Percentiles rank a stretch among this genome's conserved stretches.
Conservation (phyloP, 2,797 vertebrate species). For the Sylvia borin region DNA sequence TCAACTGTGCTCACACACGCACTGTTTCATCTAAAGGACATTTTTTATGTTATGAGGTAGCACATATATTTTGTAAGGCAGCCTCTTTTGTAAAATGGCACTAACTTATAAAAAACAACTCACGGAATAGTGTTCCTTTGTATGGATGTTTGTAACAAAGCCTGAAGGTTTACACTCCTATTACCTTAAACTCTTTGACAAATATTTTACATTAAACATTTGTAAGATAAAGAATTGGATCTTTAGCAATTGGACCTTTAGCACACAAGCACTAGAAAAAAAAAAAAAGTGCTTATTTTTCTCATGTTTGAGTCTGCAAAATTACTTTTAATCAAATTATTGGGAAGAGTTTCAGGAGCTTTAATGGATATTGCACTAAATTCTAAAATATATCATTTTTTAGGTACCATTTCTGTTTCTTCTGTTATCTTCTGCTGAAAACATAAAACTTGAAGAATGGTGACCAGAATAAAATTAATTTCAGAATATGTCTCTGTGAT, state of each 20-base stretch:
- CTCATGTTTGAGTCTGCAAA: neutral
- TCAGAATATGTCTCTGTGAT: neutral
- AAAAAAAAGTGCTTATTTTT: neutral
- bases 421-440: slow-evolving; percentile 2
- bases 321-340: neutral
- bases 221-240: neutral
- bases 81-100: neutral
- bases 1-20: neutral
- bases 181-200: neutral
- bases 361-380: neutral
- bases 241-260: neutral
- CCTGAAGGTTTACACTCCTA: neutral
- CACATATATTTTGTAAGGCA: neutral
- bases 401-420: neutral
- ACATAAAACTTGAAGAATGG: slow-evolving; percentile 4
- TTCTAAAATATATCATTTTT: neutral
- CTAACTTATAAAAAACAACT: neutral
- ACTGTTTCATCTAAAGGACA: neutral
- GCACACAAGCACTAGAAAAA: neutral
- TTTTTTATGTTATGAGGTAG: neutral
- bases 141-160: neutral
- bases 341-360: neutral
- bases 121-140: neutral
- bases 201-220: neutral
- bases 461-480: slow-evolving; percentile 16